phyloP scores from a whole-genome alignment of 2,113 vertebrate species.

The Oplegnathus fasciatus region DNA sequence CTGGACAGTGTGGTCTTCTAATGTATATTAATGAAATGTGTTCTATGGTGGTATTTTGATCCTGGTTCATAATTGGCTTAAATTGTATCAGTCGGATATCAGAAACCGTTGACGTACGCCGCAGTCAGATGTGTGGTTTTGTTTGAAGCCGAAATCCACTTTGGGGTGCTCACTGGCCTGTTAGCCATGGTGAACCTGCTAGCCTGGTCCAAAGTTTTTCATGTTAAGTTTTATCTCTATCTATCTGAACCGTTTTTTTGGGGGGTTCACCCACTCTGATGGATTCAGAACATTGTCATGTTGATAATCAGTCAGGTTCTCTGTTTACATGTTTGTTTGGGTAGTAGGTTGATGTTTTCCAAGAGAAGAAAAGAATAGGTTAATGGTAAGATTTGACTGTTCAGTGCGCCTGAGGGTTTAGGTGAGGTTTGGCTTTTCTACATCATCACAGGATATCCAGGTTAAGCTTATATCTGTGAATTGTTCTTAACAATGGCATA shows the following conservation, averaged over 20 bases:
- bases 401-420: slow-evolving; percentile 57
- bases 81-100: slow-evolving; percentile 57
- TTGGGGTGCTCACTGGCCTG: slow-evolving; percentile 65
- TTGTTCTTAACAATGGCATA: slow-evolving; percentile 68
- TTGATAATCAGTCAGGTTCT: slow-evolving; percentile 82
- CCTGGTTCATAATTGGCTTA: slow-evolving; percentile 71
- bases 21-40: slow-evolving; percentile 76
- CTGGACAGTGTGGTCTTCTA: slow-evolving; percentile 65
- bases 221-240: slow-evolving; percentile 57
- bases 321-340: slow-evolving; percentile 84
- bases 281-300: slow-evolving; percentile 70
- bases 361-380: slow-evolving; percentile 16
- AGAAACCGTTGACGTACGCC: slow-evolving; percentile 49
- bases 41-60: slow-evolving; percentile 74
- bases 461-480: slow-evolving; percentile 80
- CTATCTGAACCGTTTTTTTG: slow-evolving; percentile 40
- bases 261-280: slow-evolving; percentile 48
- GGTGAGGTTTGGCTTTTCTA: slow-evolving; percentile 72
- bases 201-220: slow-evolving; percentile 78
- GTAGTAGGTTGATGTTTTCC: slow-evolving; percentile 45
- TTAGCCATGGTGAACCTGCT: slow-evolving; percentile 59
- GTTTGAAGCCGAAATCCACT: slow-evolving; percentile 64
- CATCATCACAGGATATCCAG: slow-evolving; percentile 78
- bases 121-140: slow-evolving; percentile 69
- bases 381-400: slow-evolving; percentile 67